Evolutionary conservation across 2,113 vertebrate genomes (phyloP).

Genomic region (Gobiocypris rarus): DNA sequence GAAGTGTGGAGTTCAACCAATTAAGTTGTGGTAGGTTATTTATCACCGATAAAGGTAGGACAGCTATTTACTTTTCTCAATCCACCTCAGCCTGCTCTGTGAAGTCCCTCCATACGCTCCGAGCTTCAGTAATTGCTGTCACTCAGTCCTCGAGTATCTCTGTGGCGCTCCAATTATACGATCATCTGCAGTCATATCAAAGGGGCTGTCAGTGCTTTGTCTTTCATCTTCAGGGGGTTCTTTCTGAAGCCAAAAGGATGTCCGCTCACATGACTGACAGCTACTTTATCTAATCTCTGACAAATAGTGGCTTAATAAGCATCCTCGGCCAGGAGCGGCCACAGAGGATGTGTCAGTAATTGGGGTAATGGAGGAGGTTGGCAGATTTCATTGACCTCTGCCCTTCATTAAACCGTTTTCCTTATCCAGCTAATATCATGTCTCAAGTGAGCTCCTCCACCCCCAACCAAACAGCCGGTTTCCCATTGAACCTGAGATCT

Average conservation of each 20-base stretch:
- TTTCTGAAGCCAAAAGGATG: conserved; percentile 37
- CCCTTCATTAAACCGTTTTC: conserved; percentile 86
- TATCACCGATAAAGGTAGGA: not conserved
- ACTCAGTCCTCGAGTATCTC: conserved; percentile 52
- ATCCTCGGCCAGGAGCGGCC: conserved; percentile 81
- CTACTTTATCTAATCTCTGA: conserved; percentile 74
- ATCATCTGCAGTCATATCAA: conserved; percentile 56
- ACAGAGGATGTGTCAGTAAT: conserved; percentile 87
- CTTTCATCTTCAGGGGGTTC: conserved; percentile 28
- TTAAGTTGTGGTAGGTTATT: not conserved
- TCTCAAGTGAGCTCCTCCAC: conserved; percentile 71
- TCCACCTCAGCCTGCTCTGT: not conserved
- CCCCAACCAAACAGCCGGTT: conserved; percentile 54
- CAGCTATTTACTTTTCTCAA: not conserved
- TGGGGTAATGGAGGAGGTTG: conserved; percentile 87
- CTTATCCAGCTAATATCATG: conserved; percentile 65
- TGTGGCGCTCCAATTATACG: conserved; percentile 49
- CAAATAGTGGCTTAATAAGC: conserved; percentile 87
- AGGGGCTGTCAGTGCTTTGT: conserved; percentile 51
- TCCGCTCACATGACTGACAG: conserved; percentile 73
- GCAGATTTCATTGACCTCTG: conserved; percentile 86
- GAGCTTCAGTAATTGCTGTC: conserved; percentile 43
- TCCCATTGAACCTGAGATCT: conserved; percentile 72
- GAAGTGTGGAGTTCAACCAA: not conserved
- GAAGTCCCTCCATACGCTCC: not conserved